These are phyloP conservation scores for Cydia pomonella DNA, from an alignment of 1,140 invertebrate genomes.

Conservation along the genomic window DNA sequence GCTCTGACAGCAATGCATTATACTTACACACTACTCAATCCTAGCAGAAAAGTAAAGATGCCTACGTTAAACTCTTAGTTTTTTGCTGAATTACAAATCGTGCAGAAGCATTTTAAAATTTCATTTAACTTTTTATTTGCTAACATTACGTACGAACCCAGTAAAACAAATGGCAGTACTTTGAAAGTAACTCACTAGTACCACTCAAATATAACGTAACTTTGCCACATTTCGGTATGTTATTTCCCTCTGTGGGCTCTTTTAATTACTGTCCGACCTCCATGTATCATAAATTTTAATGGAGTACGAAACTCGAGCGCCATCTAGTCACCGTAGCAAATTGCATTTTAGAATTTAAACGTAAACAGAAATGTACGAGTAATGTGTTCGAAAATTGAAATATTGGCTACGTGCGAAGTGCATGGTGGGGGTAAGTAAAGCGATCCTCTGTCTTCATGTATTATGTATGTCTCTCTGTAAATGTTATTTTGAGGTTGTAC, in stretches of 20 bases:
- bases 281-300: slow-evolving; percentile 73
- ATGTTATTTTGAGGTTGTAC: too few relatives aligned
- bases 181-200: slow-evolving; percentile 40
- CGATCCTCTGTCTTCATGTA: too few relatives aligned
- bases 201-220: slow-evolving; percentile 43
- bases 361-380: slow-evolving; percentile 36
- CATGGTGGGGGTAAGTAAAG: too few relatives aligned
- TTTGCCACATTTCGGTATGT: slow-evolving; percentile 55
- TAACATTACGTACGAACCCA: slow-evolving; percentile 11
- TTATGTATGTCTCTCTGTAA: too few relatives aligned
- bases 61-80: too few relatives aligned
- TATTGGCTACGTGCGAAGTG: not conserved
- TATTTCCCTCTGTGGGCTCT: slow-evolving; percentile 64
- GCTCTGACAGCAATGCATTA: too few relatives aligned
- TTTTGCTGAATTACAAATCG: too few relatives aligned
- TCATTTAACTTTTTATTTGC: not conserved
- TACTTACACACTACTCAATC: too few relatives aligned
- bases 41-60: too few relatives aligned
- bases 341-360: slow-evolving; percentile 62
- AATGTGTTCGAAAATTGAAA: slow-evolving; percentile 33
- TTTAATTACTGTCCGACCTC: slow-evolving; percentile 65
- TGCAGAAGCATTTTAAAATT: not conserved
- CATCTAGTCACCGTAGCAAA: slow-evolving; percentile 38
- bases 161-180: slow-evolving; percentile 34
- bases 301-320: slow-evolving; percentile 46